Evolutionary conservation across 2,888 invertebrate species (phyloP).

Genomic region (Diarsia rubi): DNA sequence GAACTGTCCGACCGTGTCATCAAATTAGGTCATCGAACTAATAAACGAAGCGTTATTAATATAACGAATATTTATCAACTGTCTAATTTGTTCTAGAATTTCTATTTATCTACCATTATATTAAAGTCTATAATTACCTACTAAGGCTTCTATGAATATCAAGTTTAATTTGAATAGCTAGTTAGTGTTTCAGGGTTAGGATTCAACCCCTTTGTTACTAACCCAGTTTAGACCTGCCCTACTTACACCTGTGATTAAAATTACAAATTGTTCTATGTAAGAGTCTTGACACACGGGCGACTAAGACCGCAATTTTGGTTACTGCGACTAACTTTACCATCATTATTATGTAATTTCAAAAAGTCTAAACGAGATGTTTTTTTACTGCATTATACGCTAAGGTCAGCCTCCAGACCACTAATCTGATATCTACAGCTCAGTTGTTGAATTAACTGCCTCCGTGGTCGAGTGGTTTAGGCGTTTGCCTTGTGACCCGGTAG

Average conservation of each 20-base stretch:
- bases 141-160: conserved; percentile 9
- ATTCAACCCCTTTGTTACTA: conserved; percentile 61
- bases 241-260: conserved; percentile 69
- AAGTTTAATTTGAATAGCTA: conserved; percentile 48
- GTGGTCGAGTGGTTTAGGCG: too few species aligned
- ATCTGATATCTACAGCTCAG: background rate
- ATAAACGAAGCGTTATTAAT: conserved; percentile 16
- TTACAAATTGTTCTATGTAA: conserved; percentile 69
- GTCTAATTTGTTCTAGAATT: conserved; percentile 26
- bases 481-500: too few species aligned
- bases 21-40: conserved; percentile 31
- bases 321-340: background rate
- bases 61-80: conserved; percentile 20
- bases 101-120: conserved; percentile 11
- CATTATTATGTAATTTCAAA: background rate
- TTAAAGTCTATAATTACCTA: background rate
- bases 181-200: conserved; percentile 61
- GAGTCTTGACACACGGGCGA: background rate
- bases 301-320: background rate
- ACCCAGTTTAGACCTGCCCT: conserved; percentile 64
- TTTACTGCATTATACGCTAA: too few species aligned
- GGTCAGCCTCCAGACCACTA: background rate
- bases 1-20: conserved; percentile 20
- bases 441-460: too few species aligned
- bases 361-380: background rate